These are phyloP conservation scores for Heterodera carotae DNA, from an alignment of 1,140 invertebrate genomes.

Conservation along the genomic window DNA sequence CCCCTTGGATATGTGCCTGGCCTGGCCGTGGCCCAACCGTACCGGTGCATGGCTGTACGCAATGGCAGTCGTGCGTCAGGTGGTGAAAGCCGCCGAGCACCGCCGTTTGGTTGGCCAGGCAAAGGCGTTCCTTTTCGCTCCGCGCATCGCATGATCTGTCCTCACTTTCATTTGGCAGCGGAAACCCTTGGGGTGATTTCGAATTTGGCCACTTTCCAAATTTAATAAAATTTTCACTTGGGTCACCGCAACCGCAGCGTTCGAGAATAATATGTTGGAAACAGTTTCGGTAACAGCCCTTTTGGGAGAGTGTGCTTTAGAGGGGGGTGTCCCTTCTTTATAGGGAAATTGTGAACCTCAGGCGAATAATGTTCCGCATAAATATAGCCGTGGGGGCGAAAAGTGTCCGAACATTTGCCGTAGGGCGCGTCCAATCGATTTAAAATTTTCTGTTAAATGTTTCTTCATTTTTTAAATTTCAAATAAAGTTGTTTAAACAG, in stretches of 20 bases:
- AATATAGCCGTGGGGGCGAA: slow-evolving; percentile 61
- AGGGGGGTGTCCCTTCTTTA: not conserved
- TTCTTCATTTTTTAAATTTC: slow-evolving; percentile 1
- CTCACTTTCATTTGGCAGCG: slow-evolving; percentile 56
- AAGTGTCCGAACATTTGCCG: slow-evolving; percentile 60
- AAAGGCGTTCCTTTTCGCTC: slow-evolving; percentile 47
- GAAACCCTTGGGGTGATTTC: slow-evolving; percentile 41
- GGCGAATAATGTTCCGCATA: slow-evolving; percentile 65
- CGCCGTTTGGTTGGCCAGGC: slow-evolving; percentile 58
- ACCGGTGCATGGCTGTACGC: slow-evolving; percentile 41
- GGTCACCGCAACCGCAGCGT: slow-evolving; percentile 63
- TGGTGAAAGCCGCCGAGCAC: slow-evolving; percentile 64
- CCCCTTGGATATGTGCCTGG: too few relatives aligned
- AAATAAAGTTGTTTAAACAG: slow-evolving; percentile 38
- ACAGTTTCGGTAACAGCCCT: slow-evolving; percentile 65
- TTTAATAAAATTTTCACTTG: slow-evolving; percentile 33
- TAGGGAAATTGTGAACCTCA: slow-evolving; percentile 40
- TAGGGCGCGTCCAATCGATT: slow-evolving; percentile 59
- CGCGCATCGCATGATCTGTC: slow-evolving; percentile 57
- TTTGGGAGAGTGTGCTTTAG: not conserved
- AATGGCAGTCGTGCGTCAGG: slow-evolving; percentile 58
- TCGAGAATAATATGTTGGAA: slow-evolving; percentile 60
- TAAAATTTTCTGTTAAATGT: slow-evolving; percentile 62
- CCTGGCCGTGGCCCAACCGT: not conserved
- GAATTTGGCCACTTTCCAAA: not conserved